Percentiles rank a stretch among this genome's conserved stretches.
Evolutionary conservation across 2,797 vertebrate species (phyloP).

Genomic region (Furcifer pardalis): DNA sequence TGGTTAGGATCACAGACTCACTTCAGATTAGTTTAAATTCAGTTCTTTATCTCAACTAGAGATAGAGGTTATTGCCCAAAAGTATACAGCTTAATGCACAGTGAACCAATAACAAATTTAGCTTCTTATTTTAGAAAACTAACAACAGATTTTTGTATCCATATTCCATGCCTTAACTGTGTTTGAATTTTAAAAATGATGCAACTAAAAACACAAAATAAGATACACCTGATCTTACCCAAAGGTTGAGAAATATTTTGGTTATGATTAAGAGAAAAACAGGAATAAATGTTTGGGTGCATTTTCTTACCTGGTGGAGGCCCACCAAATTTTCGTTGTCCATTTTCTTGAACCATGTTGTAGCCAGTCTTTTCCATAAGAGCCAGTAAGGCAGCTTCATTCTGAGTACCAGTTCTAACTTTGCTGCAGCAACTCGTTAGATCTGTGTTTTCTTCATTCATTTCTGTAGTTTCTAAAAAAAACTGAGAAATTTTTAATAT

Average conservation of each 20-base stretch:
- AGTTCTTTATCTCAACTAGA: not conserved
- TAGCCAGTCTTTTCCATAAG: constrained; percentile 93
- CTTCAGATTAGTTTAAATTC: not conserved
- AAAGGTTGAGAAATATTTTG: too few relatives aligned
- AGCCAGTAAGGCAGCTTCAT: constrained; percentile 84
- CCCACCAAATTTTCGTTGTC: constrained; percentile 94
- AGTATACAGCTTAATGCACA: not conserved
- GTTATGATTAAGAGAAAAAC: not conserved
- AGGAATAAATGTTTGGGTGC: not conserved
- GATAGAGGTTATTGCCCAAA: not conserved
- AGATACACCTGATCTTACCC: not conserved
- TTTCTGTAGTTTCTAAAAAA: constrained; percentile 72
- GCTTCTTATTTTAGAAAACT: not conserved
- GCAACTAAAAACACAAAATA: not conserved
- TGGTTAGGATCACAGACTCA: not conserved
- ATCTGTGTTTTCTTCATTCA: constrained; percentile 74
- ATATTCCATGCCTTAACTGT: not conserved
- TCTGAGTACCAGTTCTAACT: constrained; percentile 72
- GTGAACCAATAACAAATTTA: not conserved
- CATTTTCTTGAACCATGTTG: constrained; percentile 93
- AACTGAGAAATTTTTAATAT: not conserved
- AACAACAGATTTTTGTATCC: not conserved
- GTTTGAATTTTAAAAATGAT: not conserved
- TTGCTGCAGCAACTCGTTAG: constrained; percentile 69
- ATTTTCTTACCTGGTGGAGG: constrained; percentile 88